Evolutionary conservation across 2,113 vertebrate genomes (phyloP), one percentile per base, ranked within the genome.

Genomic region (Alces alces): DNA sequence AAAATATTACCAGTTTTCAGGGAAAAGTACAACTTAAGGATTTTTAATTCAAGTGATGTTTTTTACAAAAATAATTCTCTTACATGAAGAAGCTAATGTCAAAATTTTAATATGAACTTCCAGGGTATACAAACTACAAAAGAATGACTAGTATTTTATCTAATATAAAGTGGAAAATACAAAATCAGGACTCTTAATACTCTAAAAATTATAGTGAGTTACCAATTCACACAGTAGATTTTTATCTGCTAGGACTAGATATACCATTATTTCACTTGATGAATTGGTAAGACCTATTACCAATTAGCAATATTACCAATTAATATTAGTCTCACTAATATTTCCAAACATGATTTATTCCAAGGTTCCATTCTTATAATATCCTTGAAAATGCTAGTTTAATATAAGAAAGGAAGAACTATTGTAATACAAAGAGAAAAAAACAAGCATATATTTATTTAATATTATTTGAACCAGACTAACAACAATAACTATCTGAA

Each of bases 401-500:
- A 66, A 55, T 80, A 45, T 86, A 55, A 96, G 30, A 84, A 78
- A 86, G 16, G 43, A 91, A 88, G 57, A 93, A 7, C 21, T 30
- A 52, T 25, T 91, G 3, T 58, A 91, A 94, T 76, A 33, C 45
- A 87, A 28, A 89, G 45, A 86, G 54, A 36, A 23, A 93, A 93
- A 93, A 78, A 43, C 23, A 86, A 61, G n/a, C 47, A 16, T 55
- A 85, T 54, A 50, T n/a, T 47, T 66, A 79, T 61, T 70, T 50
- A 80, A 54, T 90, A 79, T n/a, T 52, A 86, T 97, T 33, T 92
- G 28, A 87, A 87, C 28, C 55, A 88, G 58, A 92, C 36, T 54
- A 70, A 87, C 43, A 94, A 0, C 70, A 85, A 93, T 60, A 91
- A 97, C 86, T 87, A 96, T 92, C 90, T 98, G 80, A 52, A 88